Percentiles rank a stretch among this genome's conserved stretches.
Evolutionary conservation across 2,888 invertebrate species (phyloP).

Genomic region (Drosophila maculinotata): DNA sequence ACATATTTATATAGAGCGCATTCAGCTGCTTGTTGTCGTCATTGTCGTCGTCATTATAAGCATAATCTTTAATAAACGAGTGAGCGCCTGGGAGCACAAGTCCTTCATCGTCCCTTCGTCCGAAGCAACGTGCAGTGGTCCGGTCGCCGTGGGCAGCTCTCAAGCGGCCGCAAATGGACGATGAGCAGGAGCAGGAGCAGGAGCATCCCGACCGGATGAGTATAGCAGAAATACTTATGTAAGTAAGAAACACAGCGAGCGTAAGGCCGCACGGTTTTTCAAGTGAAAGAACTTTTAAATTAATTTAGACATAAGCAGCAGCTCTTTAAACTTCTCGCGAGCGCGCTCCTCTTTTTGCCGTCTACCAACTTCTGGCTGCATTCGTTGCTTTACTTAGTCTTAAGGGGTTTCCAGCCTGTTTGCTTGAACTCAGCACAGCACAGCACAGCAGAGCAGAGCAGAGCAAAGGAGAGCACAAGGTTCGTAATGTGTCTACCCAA

Average conservation of each 20-base stretch:
- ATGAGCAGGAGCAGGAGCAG: constrained; percentile 25
- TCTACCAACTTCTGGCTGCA: constrained; percentile 30
- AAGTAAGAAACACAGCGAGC: neutral
- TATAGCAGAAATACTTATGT: neutral
- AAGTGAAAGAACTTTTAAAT: constrained; percentile 80
- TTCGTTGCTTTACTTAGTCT: constrained; percentile 30
- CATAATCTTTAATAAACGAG: constrained; percentile 81
- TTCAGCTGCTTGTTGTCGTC: constrained; percentile 76
- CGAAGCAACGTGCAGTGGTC: constrained; percentile 15
- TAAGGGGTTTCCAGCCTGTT: constrained; percentile 45
- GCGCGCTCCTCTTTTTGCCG: constrained; percentile 2
- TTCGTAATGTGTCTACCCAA: constrained; percentile 68
- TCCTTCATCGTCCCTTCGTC: constrained; percentile 4
- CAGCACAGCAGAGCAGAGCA: neutral
- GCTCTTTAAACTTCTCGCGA: constrained; percentile 69
- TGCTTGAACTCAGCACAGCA: constrained; percentile 3
- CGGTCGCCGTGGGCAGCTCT: constrained; percentile 62
- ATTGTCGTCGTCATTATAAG: constrained; percentile 80
- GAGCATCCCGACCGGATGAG: constrained; percentile 9
- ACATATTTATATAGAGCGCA: no score
- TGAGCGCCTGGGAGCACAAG: constrained; percentile 61
- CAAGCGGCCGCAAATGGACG: constrained; percentile 67
- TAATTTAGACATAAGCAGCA: constrained; percentile 77
- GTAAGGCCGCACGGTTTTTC: constrained; percentile 60
- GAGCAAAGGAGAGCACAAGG: constrained; percentile 4